Evolutionary conservation across 2,797 vertebrate species (phyloP), one percentile per base, ranked within the genome.

Genomic region (Chrysocyon brachyurus): DNA sequence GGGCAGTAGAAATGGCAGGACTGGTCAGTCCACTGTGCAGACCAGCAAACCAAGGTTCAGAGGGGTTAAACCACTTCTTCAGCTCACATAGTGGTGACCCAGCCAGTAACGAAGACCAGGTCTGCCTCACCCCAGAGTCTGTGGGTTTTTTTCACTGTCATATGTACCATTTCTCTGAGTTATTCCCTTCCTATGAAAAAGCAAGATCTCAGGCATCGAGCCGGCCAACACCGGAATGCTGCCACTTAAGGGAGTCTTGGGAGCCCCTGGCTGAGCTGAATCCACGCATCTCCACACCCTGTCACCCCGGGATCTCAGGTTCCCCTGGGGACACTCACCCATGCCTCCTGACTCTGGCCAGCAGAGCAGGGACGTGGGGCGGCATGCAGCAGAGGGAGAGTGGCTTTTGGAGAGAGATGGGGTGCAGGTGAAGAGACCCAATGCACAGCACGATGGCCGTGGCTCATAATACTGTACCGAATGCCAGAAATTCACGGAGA

Each of bases 351-450:
- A 31, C 16, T 1, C 2, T 0, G 24, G 28, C 31, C 46, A 57
- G 15, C 78, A 4, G 4, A 3, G 22, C 49, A 10, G 3, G 26
- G 15, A 11, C 0, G 5, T 3, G 15, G 26, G 1, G 3, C 0
- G 22, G 63, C 56, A 26, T 14, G 26, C 31, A 1, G n/a, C 1
- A 12, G 56, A 57, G 57, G 26, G 7, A 5, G 11, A 16, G 2
- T 2, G n/a, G 24, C 36, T 26, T 56, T 49, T 2, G 81, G 24
- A 64, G 54, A 24, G 56, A 84, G 31, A 24, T 6, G 6, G 54
- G 12, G 31, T 24, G 3, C 0, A 5, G 1, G 10, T n/a, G 26
- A 40, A 22, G 56, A 73, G 56, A 49, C 16, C 10, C 3, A 31
- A 28, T 0, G 40, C 6, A 31, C 2, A 10, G 40, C 17, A 2